Evolutionary conservation across 2,888 invertebrate species (phyloP).

Genomic region (Lagria hirta): DNA sequence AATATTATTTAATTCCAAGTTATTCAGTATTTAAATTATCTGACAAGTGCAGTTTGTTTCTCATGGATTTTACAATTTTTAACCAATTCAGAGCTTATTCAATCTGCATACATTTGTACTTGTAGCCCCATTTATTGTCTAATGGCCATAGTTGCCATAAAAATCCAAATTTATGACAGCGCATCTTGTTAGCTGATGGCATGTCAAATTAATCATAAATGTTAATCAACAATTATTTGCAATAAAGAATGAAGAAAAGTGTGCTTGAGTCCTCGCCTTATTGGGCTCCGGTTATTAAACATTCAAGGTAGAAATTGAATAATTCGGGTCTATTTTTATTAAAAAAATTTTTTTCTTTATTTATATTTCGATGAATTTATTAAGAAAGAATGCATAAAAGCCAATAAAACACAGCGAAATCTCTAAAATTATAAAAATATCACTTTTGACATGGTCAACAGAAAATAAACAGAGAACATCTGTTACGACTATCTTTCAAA

Average conservation of each 20-base stretch:
- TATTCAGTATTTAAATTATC: conserved; percentile 49
- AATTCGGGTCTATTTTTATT: too few relatives aligned
- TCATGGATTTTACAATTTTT: conserved; percentile 35
- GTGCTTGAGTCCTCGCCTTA: conserved; percentile 22
- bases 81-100: conserved; percentile 18
- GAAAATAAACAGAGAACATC: conserved; percentile 33
- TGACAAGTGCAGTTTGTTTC: conserved; percentile 44
- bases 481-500: conserved; percentile 38
- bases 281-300: conserved; percentile 15
- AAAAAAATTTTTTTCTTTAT: too few relatives aligned
- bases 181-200: conserved; percentile 25
- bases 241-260: conserved; percentile 14
- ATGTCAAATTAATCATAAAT: conserved; percentile 23
- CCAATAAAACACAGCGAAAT: conserved; percentile 22
- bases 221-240: conserved; percentile 25
- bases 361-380: too few relatives aligned
- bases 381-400: too few relatives aligned
- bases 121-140: conserved; percentile 38
- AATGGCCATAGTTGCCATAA: conserved; percentile 14
- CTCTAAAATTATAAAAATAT: conserved; percentile 26
- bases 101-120: conserved; percentile 37
- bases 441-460: conserved; percentile 20
- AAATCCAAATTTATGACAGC: conserved; percentile 23
- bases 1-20: conserved; percentile 49
- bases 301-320: conserved; percentile 10